Evolutionary conservation across 1,140 invertebrate species (phyloP), one percentile per base, ranked within the genome.

Genomic region (Pseudomyrmex pallidus): DNA sequence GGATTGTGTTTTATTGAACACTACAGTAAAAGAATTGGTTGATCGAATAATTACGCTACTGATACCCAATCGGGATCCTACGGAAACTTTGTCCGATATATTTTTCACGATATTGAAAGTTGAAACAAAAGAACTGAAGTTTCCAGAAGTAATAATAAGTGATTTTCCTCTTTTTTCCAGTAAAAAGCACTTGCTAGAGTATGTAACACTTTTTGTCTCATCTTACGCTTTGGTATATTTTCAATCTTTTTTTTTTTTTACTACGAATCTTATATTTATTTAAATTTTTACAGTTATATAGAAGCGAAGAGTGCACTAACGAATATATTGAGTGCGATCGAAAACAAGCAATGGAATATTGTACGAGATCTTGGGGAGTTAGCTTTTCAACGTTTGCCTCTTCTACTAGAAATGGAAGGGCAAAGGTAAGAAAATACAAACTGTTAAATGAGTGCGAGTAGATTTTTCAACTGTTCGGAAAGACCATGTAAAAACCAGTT

Each of bases 151-250:
- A 35, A 76, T 87, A 3, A 67, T 52, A 17, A 52, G 88, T 72
- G 78, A 85, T 8, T 92, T 87, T 84, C 94, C 94, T 25, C 83
- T 94, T 12, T 94, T 94, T 82, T 56, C 87, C 35, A 87, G 87
- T 66, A 85, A 88, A 22, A 22, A 74, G 13, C 90, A 93, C 83
- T 76, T 94, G 63, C 25, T 87, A 3, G 50, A 72, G 91, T 93
- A 87, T 72, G 73, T 86, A 67, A n/a, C 25, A 12, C 12, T 17
- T n/a, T 15, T 52, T 20, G 1, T 15, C 10, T 54, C 44, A 72
- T 13, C 12, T 35, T 64, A 70, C 46, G 2, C 44, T 46, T 48
- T 8, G 2, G 12, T 72, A 35, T 25, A 82, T 13, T 52, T 44
- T 15, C 56, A 54, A n/a, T 12, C 20, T 22, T 20, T 13, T 17